These are phyloP conservation scores for Trimorus sp. DNA, from an alignment of 2,888 invertebrate species.

Conservation along the genomic window DNA sequence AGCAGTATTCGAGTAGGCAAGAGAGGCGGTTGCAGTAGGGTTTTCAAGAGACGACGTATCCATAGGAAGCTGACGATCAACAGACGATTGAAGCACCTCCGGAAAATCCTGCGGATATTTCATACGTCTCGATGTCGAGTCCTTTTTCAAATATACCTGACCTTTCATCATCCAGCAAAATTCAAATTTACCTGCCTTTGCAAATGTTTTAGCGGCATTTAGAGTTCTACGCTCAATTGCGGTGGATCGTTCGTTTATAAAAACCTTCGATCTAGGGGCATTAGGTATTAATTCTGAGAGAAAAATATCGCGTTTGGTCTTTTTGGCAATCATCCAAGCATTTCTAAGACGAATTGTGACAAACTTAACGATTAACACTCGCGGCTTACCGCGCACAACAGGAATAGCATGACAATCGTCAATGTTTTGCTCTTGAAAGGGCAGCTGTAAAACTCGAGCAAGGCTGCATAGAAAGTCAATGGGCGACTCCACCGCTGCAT, in stretches of 20 bases:
- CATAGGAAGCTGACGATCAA: no score
- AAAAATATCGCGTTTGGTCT: not conserved
- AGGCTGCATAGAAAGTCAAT: not conserved
- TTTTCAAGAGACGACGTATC: no score
- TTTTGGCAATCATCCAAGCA: not conserved
- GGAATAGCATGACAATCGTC: not conserved
- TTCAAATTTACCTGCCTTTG: not conserved
- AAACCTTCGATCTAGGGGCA: not conserved
- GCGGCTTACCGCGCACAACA: not conserved
- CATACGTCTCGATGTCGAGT: not conserved
- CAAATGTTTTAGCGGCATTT: slow-evolving; percentile 1
- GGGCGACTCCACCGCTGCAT: not conserved
- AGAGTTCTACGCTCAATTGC: slow-evolving; percentile 5
- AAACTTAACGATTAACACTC: not conserved
- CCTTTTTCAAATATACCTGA: not conserved
- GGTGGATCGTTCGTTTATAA: slow-evolving; percentile 6
- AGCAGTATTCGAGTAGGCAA: no score
- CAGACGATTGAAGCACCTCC: not conserved
- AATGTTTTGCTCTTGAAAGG: slow-evolving; percentile 1
- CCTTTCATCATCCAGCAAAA: slow-evolving; percentile 10
- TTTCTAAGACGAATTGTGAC: not conserved
- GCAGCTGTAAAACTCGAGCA: not conserved
- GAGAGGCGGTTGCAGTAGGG: no score
- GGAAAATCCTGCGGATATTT: not conserved
- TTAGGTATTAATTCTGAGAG: not conserved